A percentile compares a stretch with the other conserved stretches of the same genome.
These are phyloP conservation scores for Probosciger aterrimus DNA, from an alignment of 2,113 vertebrate species.

Conservation along the genomic window DNA sequence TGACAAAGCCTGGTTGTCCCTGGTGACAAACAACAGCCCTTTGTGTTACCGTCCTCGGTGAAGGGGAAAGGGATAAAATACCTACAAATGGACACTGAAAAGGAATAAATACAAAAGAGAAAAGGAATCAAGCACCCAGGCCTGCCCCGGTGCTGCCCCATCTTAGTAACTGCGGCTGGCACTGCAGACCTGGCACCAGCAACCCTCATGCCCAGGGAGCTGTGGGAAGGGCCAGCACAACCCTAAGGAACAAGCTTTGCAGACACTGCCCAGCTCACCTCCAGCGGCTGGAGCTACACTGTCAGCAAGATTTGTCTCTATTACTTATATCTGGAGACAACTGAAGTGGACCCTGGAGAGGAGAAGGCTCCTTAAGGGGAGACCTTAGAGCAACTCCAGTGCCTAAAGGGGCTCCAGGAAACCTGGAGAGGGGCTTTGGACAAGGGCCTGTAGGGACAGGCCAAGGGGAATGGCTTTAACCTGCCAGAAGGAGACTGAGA, in stretches of 20 bases:
- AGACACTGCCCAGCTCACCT: background rate
- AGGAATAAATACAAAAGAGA: background rate
- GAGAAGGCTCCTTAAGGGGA: background rate
- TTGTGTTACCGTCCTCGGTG: too few relatives aligned
- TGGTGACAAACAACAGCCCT: background rate
- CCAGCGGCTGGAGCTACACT: accelerated
- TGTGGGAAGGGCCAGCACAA: accelerated
- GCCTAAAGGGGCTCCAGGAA: accelerated
- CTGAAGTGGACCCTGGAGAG: background rate
- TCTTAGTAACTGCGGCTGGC: background rate
- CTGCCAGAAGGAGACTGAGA: too few relatives aligned
- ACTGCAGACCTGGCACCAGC: background rate
- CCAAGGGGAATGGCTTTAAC: too few relatives aligned
- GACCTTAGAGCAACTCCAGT: background rate
- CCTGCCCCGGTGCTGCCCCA: accelerated
- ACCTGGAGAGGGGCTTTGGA: background rate
- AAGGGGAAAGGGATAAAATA: background rate
- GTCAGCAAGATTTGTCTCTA: too few relatives aligned
- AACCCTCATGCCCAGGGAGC: background rate
- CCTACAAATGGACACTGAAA: background rate
- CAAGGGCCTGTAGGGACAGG: too few relatives aligned
- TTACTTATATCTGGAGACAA: background rate
- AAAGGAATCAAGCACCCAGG: background rate
- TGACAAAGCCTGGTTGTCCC: background rate
- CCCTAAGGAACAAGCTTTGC: background rate